Evolutionary conservation across 2,113 vertebrate genomes (phyloP).

Genomic region (Daboia siamensis): DNA sequence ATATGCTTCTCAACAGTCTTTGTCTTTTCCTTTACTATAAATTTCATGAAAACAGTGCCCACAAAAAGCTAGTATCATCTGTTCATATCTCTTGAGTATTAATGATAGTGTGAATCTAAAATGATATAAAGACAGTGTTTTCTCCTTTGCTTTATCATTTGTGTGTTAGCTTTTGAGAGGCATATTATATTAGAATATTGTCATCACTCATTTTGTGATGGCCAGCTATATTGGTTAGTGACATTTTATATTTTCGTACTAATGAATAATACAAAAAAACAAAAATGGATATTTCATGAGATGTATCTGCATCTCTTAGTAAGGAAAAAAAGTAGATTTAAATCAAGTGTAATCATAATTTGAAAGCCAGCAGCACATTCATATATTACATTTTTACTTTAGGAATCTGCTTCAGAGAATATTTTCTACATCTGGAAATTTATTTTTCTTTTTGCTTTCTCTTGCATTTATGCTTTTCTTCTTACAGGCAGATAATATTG

Average conservation of each 20-base stretch:
- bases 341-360: neutral
- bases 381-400: neutral
- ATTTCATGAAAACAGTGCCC: neutral
- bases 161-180: neutral
- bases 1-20: neutral
- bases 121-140: neutral
- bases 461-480: neutral
- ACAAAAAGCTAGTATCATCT: neutral
- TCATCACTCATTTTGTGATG: neutral
- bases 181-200: neutral
- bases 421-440: neutral
- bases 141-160: neutral
- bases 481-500: neutral
- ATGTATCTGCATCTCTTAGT: neutral
- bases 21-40: neutral
- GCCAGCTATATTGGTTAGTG: neutral
- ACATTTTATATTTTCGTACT: neutral
- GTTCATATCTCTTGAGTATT: neutral
- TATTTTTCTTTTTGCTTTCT: neutral
- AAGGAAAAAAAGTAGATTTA: neutral
- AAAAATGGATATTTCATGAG: neutral
- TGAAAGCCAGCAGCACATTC: neutral
- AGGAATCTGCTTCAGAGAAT: neutral
- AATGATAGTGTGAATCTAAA: neutral
- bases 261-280: neutral